Base-by-base conservation (phyloP, 2,888 invertebrate species). In the Clanis bilineata region DNA sequence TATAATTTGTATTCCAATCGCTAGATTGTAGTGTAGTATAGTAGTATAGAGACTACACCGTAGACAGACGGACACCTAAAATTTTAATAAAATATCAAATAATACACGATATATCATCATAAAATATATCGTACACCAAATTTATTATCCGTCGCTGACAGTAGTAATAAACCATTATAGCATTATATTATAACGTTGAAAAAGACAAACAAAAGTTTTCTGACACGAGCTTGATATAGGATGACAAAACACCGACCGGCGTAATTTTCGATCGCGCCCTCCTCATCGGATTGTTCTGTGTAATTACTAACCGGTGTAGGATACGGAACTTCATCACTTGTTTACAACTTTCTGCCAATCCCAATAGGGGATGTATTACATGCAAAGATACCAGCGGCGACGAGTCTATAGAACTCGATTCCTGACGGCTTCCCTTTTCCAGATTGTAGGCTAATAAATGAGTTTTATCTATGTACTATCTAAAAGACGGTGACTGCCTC, bases 201-300 rank as follows among this genome's bases (percentile, higher is more conserved):
- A 18, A 41, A 41, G 7, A 41, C 18, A 18, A 32, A 32, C 18
- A 18, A 15, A 51, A 51, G 28, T 18, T 18, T 51, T 9, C 15
- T 18, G 51, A 51, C 32, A 18, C 15, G 51, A 28, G 51, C 32
- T 51, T 51, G 51, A 25, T 23, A n/a, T 32, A 51, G 18, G 15
- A 51, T 15, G 32, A 51, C 51, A 47, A 47, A 28, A 21, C 32
- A 51, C 32, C 51, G 10, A 10, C 3, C 15, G 28, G 9, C 15
- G 51, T 51, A 51, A 51, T 51, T 51, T 51, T 32, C 51, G 51
- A 51, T 51, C 32, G 28, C 18, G 18, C 28, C 18, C 3, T 28
- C 28, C 3, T 28, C 32, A 18, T 32, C 47, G 9, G 32, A 51
- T 51, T 51, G 32, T 51, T 51, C 10, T 32, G 18, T 15, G 32